Evolutionary conservation across 2,113 vertebrate species (phyloP).

Genomic region (Hydropotes inermis): DNA sequence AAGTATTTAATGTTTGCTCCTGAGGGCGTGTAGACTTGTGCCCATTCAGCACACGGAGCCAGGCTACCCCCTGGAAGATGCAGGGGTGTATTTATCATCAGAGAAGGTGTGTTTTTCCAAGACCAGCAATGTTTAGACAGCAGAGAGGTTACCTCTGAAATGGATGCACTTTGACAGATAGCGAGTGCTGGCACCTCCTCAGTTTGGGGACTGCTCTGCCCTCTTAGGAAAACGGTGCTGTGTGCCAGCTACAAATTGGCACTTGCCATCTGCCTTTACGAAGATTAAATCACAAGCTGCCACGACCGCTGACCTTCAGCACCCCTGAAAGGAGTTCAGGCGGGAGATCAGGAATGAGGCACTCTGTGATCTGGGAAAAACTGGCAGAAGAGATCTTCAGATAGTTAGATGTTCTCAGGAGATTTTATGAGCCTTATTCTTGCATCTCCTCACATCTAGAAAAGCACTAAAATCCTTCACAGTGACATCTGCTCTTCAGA

Average conservation of each 20-base stretch:
- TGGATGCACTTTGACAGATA: neutral
- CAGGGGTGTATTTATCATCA: neutral
- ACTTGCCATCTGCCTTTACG: neutral
- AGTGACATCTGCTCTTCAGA: neutral
- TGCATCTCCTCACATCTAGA: neutral
- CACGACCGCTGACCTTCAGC: neutral
- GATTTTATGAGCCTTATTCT: neutral
- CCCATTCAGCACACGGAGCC: neutral
- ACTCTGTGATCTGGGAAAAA: neutral
- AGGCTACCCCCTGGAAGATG: neutral
- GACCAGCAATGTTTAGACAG: neutral
- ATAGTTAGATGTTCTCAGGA: neutral
- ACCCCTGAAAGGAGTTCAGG: neutral
- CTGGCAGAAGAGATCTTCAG: neutral
- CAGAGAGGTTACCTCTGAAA: neutral
- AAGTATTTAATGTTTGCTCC: neutral
- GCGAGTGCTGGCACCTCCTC: neutral
- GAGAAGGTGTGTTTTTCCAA: conserved; percentile 16
- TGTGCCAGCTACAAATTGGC: neutral
- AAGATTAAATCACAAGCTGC: neutral
- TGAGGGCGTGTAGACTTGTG: neutral
- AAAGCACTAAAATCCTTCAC: neutral
- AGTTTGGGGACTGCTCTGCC: neutral
- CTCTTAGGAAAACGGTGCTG: neutral
- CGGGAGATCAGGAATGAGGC: neutral